Evolutionary conservation across 2,113 vertebrate genomes (phyloP).

Genomic region (Electrona antarctica): DNA sequence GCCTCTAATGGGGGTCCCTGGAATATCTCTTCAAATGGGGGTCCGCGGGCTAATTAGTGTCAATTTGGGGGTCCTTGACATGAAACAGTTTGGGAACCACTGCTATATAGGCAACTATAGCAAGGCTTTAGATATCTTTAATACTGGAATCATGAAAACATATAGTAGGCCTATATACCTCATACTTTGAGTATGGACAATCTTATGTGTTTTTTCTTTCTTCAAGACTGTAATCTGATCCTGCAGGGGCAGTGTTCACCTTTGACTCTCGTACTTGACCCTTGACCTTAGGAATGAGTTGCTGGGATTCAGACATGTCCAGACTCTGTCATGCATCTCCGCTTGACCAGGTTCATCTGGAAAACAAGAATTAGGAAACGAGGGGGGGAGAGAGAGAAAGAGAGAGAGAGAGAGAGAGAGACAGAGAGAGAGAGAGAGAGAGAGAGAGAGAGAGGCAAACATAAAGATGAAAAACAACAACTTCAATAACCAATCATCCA

Average conservation of each 20-base stretch:
- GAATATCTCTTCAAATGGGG: too few species aligned
- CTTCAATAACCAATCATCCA: not conserved
- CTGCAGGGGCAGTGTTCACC: constrained; percentile 65
- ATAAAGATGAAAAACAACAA: not conserved
- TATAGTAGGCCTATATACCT: too few species aligned
- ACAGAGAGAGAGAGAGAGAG: not conserved
- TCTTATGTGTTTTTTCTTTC: constrained; percentile 12
- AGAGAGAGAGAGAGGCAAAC: not conserved
- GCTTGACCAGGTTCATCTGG: constrained; percentile 57
- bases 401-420: not conserved
- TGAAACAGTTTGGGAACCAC: too few species aligned
- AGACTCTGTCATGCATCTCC: constrained; percentile 62
- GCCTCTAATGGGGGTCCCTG: too few species aligned
- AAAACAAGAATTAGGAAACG: not conserved
- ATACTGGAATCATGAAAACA: too few species aligned
- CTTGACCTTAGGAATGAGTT: constrained; percentile 65
- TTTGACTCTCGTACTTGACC: constrained; percentile 81
- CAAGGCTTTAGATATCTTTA: too few species aligned
- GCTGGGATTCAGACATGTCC: constrained; percentile 67
- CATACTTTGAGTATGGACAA: not conserved
- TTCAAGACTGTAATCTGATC: constrained; percentile 62
- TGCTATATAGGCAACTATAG: too few species aligned
- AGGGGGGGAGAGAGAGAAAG: not conserved
- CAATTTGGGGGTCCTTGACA: too few species aligned
- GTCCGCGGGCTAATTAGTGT: too few species aligned